Conservation (phyloP, 2,888 invertebrate genomes). For the Pammene aurita region DNA sequence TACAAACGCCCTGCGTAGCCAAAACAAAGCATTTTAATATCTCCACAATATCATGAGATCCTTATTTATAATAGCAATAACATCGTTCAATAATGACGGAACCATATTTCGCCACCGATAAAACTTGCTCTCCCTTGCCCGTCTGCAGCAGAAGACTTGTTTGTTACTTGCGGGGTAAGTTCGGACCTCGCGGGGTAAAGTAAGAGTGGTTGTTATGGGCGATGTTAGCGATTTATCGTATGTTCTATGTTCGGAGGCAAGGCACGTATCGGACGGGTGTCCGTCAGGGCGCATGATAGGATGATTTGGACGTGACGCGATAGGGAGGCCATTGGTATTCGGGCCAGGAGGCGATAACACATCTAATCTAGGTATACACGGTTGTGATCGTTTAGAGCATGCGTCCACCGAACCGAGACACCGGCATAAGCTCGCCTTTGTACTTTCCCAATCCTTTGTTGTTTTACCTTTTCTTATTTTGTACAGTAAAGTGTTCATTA, state of each 20-base stretch:
- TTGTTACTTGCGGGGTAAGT: neutral
- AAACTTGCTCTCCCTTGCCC: slow-evolving; percentile 41
- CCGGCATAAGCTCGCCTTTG: neutral
- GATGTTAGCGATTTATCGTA: slow-evolving; percentile 70
- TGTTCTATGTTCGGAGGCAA: slow-evolving; percentile 67
- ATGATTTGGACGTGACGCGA: slow-evolving; percentile 77
- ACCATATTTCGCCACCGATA: slow-evolving; percentile 58
- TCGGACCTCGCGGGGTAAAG: neutral
- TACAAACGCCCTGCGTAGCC: slow-evolving; percentile 46
- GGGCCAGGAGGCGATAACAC: slow-evolving; percentile 35
- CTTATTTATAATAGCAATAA: slow-evolving; percentile 80
- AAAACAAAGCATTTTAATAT: slow-evolving; percentile 78
- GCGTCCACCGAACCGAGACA: neutral
- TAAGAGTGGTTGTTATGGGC: slow-evolving; percentile 52
- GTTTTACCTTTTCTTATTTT: no score
- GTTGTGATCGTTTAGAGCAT: slow-evolving; percentile 23
- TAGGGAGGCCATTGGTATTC: slow-evolving; percentile 46
- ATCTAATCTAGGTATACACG: slow-evolving; percentile 40
- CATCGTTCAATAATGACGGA: slow-evolving; percentile 77
- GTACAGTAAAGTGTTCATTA: no score
- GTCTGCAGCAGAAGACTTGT: neutral
- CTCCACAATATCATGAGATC: slow-evolving; percentile 71
- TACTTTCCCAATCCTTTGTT: no score
- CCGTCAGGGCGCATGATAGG: slow-evolving; percentile 72
- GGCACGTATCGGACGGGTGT: slow-evolving; percentile 76